Evolutionary conservation across 2,888 invertebrate species (phyloP).

Genomic region (Anthophora plumipes): DNA sequence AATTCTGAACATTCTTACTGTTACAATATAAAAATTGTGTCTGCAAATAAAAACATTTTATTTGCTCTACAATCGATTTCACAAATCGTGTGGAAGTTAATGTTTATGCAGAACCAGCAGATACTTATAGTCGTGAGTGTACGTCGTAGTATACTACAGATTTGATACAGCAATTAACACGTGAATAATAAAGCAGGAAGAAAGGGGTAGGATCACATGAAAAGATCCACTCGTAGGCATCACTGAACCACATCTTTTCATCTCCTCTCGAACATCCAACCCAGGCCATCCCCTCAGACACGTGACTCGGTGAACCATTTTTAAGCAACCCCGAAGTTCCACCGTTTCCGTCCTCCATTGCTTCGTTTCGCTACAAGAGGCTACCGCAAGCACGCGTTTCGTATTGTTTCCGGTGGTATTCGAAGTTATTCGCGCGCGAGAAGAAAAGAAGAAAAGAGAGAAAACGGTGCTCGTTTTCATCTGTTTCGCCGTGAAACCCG

Average conservation of each 20-base stretch:
- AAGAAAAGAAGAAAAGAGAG: conserved; percentile 33
- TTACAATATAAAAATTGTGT: too few species aligned
- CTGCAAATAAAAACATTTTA: too few species aligned
- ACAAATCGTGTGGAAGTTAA: too few species aligned
- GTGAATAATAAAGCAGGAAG: background rate
- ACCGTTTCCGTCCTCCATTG: conserved; percentile 5
- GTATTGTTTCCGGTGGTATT: conserved; percentile 53
- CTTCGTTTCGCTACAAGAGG: too few species aligned
- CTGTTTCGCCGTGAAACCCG: conserved; percentile 32
- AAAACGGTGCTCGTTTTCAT: conserved; percentile 13
- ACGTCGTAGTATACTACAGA: background rate
- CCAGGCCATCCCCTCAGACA: background rate
- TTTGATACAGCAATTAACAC: background rate
- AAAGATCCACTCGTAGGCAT: background rate
- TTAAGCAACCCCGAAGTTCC: background rate
- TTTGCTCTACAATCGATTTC: too few species aligned
- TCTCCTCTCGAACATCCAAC: background rate
- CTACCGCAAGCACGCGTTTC: too few species aligned
- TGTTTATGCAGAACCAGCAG: too few species aligned
- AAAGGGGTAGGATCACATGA: background rate
- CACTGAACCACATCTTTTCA: conserved; percentile 2
- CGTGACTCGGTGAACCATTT: conserved; percentile 30
- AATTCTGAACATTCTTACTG: too few species aligned
- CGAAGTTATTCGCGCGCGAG: conserved; percentile 27
- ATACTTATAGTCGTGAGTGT: too few species aligned